A percentile compares a stretch with the other conserved stretches of the same genome.
Evolutionary conservation across 2,797 vertebrate species (phyloP).

Genomic region (Cercopithecus mitis): DNA sequence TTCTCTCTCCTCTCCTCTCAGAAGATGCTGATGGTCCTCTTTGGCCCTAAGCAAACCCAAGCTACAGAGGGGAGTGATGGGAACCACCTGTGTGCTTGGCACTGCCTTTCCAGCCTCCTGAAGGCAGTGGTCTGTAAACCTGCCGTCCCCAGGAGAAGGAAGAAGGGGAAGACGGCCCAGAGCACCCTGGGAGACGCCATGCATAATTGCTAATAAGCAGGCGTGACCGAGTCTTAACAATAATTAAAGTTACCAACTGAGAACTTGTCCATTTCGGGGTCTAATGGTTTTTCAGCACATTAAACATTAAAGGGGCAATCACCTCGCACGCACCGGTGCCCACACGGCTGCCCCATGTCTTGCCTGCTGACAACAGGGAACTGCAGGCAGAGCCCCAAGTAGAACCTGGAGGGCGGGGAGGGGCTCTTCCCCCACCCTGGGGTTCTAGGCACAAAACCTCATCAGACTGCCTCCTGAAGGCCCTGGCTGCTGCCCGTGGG

Average conservation of each 20-base stretch:
- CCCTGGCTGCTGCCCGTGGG: not conserved
- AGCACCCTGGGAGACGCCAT: not conserved
- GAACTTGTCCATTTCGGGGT: constrained; percentile 57
- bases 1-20: not conserved
- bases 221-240: constrained; percentile 67
- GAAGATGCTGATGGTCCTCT: not conserved
- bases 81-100: not conserved
- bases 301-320: constrained; percentile 65
- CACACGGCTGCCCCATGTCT: not conserved
- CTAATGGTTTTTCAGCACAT: constrained; percentile 62
- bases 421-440: not conserved
- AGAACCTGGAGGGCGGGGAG: not conserved
- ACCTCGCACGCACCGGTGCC: not conserved
- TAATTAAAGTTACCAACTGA: constrained; percentile 79
- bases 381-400: not conserved
- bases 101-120: constrained; percentile 43
- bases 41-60: not conserved
- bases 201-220: constrained; percentile 78
- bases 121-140: constrained; percentile 48
- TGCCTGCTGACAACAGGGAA: not conserved
- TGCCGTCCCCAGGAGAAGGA: constrained; percentile 50
- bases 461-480: too few relatives aligned
- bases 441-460: not conserved
- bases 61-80: not conserved
- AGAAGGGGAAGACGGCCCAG: not conserved